Evolutionary conservation across 2,113 vertebrate genomes (phyloP).

Genomic region (Microtus oregoni): DNA sequence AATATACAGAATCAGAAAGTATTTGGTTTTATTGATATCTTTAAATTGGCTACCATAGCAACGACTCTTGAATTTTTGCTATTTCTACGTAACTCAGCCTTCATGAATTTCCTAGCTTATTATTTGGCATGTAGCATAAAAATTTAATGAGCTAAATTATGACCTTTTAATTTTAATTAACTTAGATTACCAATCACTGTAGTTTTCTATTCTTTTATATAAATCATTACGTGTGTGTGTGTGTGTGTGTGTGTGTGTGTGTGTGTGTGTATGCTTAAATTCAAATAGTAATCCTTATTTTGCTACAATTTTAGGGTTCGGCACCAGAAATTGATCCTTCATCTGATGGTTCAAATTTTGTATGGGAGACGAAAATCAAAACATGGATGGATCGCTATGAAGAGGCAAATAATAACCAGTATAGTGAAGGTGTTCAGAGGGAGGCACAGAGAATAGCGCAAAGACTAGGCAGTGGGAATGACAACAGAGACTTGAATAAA

Average conservation of each 20-base stretch:
- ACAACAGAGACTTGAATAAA: constrained; percentile 89
- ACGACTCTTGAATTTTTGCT: constrained; percentile 38
- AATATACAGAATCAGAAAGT: constrained; percentile 18
- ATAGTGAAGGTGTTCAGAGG: constrained; percentile 97
- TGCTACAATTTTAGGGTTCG: constrained; percentile 90
- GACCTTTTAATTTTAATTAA: background rate
- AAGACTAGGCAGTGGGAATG: constrained; percentile 93
- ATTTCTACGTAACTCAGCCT: background rate
- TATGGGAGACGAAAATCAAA: constrained; percentile 99
- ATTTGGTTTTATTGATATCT: constrained; percentile 32
- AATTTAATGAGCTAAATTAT: background rate
- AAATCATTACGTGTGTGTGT: background rate
- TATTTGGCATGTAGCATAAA: background rate
- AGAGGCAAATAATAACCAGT: constrained; percentile 98
- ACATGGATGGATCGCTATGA: constrained; percentile 99
- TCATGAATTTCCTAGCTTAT: background rate
- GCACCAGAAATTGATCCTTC: constrained; percentile 96
- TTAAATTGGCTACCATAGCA: background rate
- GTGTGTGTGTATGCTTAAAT: background rate
- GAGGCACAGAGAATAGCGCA: constrained; percentile 92
- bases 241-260: too few species aligned
- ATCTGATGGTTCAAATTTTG: constrained; percentile 91
- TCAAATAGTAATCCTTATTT: constrained; percentile 68
- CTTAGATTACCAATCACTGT: constrained; percentile 19
- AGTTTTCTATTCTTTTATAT: constrained; percentile 21